Evolutionary conservation across 2,888 invertebrate species (phyloP).

Genomic region (Tetramorium bicarinatum): DNA sequence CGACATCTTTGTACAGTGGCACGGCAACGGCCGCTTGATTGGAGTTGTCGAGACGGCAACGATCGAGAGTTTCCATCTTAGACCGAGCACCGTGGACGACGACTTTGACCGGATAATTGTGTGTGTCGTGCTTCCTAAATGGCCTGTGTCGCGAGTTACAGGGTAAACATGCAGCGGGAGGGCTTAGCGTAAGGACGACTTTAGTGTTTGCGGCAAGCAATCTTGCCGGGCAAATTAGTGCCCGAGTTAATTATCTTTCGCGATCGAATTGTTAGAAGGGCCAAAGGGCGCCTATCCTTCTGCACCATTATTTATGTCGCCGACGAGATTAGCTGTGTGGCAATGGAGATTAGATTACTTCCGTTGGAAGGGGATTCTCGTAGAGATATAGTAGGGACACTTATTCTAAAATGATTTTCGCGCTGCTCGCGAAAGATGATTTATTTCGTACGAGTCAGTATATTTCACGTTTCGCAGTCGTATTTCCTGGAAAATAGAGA

Average conservation of each 20-base stretch:
- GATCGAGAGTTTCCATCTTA: conserved; percentile 32
- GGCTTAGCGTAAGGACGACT: conserved; percentile 28
- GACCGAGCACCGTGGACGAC: background rate
- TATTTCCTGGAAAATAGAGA: background rate
- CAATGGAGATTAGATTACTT: conserved; percentile 41
- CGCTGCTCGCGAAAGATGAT: background rate
- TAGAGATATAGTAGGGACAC: background rate
- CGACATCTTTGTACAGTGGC: conserved; percentile 31
- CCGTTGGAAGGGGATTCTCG: background rate
- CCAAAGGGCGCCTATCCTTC: conserved; percentile 18
- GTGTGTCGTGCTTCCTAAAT: conserved; percentile 45
- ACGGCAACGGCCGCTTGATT: conserved; percentile 53
- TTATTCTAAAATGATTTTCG: background rate
- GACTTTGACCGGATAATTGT: conserved; percentile 51
- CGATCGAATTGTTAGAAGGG: conserved; percentile 28
- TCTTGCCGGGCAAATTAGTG: conserved; percentile 53
- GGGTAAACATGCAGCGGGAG: conserved; percentile 22
- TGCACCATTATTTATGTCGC: conserved; percentile 41
- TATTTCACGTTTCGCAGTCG: background rate
- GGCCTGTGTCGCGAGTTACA: conserved; percentile 41
- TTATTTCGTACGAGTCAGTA: background rate
- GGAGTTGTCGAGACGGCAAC: conserved; percentile 40
- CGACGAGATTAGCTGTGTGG: conserved; percentile 22
- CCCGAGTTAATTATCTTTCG: conserved; percentile 42
- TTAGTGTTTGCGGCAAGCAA: conserved; percentile 52